Base-by-base conservation (phyloP, 2,888 invertebrate genomes). In the Eulithis testata region DNA sequence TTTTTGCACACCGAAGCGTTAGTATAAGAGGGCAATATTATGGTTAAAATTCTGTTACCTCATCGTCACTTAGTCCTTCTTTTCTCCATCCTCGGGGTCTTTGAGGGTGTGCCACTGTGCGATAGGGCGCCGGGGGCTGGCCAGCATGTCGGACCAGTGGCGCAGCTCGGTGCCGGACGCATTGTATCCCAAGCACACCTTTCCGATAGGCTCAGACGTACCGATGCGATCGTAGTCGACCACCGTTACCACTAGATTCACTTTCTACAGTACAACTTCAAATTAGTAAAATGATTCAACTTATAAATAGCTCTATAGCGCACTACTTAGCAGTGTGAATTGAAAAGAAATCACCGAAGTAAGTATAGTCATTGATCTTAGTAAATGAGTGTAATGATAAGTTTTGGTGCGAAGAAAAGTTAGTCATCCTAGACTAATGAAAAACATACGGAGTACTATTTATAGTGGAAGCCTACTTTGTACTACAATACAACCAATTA, bases 201-300 rank as follows among this genome's bases (percentile, higher is more conserved):
- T 97, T 75, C 99, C 99, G 87, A 99, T 99, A 58, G 99, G 99
- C 93, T 99, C 99, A 82, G 99, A 99, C 65, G 99, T 99, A 74
- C 99, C 99, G 93, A 99, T 99, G 90, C 99, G 97, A 94, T 99
- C 99, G 94, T 99, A 99, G 94, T 99, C 99, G 92, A 99, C 99
- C 87, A 99, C 99, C 71, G 99, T 99, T 85, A 99, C 97, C 92
- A 98, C 97, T 94, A 99, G 95, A 93, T 99, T 98, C 87, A 99
- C 99, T 97, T 99, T 99, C 99, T 99, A 95, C 74, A 82, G 85
- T 81, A 80, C 79, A 83, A 84, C 27, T 78, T 79, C 64, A 71
- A 27, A 66, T 63, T 65, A 73, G 65, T 66, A 44, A 49, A 67
- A 11, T 37, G 0, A 59, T 50, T 61, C 37, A 36, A 37, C 63